Conservation (phyloP, 1,140 invertebrate genomes). For the Potamilus streckersoni region DNA sequence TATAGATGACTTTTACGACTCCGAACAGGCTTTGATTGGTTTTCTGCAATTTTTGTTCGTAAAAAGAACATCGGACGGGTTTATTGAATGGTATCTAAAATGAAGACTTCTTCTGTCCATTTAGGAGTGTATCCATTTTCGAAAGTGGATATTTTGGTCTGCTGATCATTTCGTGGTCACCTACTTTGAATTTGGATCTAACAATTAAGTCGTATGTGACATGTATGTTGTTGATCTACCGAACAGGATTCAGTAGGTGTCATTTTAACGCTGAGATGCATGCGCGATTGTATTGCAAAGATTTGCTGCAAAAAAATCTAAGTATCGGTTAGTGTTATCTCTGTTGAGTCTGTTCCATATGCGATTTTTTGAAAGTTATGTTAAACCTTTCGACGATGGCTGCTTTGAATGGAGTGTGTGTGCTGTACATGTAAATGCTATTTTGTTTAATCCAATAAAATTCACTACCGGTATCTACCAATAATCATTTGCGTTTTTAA, state of each 20-base stretch:
- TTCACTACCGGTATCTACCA: neutral
- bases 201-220: too few species aligned
- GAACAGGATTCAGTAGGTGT: neutral
- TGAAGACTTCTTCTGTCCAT: constrained; percentile 2
- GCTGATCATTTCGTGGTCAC: neutral
- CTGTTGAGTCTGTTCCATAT: neutral
- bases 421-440: neutral
- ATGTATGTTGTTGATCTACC: neutral
- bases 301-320: neutral
- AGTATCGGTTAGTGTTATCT: neutral
- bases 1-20: too few species aligned
- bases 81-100: neutral
- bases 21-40: neutral
- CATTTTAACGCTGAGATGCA: neutral
- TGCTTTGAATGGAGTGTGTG: neutral
- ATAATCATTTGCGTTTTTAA: neutral
- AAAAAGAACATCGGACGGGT: neutral
- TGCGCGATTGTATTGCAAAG: constrained; percentile 1
- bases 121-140: constrained; percentile 1
- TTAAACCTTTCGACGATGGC: neutral
- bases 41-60: constrained; percentile 5
- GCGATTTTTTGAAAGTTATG: neutral
- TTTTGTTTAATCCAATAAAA: neutral
- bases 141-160: neutral
- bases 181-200: neutral